These are phyloP conservation scores for Hippoglossus hippoglossus DNA, from an alignment of 2,797 vertebrate species.

Conservation along the genomic window DNA sequence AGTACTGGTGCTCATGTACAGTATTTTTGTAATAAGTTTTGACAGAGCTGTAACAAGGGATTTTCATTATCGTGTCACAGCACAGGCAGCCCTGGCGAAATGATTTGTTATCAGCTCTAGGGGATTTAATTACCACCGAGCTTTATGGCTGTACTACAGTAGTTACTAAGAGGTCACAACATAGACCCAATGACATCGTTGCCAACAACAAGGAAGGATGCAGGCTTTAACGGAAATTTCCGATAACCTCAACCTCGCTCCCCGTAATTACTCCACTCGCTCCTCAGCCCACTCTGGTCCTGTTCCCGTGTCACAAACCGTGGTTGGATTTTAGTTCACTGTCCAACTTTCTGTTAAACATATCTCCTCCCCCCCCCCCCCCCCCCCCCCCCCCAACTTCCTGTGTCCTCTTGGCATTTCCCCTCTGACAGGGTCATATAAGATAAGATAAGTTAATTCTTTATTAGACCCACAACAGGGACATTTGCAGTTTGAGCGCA, in stretches of 20 bases:
- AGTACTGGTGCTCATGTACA: no score
- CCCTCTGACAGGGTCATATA: no score
- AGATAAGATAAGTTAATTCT: no score
- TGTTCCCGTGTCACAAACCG: no score
- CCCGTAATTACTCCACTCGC: not conserved
- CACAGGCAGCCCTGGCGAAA: not conserved
- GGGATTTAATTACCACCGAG: slow-evolving; percentile 3
- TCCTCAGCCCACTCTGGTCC: no score
- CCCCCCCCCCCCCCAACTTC: not conserved
- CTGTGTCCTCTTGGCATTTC: not conserved
- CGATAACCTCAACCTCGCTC: not conserved
- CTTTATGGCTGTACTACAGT: not conserved
- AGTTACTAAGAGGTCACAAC: not conserved
- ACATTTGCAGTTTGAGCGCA: no score
- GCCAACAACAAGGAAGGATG: no score
- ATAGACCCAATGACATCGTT: no score
- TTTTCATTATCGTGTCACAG: not conserved
- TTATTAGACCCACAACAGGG: no score
- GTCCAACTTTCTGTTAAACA: no score
- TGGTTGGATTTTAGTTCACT: no score
- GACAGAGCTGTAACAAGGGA: not conserved
- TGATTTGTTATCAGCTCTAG: not conserved
- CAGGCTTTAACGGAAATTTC: not conserved
- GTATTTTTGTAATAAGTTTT: not conserved
- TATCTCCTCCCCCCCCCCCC: no score